phyloP scores from a whole-genome alignment of 2,888 invertebrate species.

The Pollenia angustigena region DNA sequence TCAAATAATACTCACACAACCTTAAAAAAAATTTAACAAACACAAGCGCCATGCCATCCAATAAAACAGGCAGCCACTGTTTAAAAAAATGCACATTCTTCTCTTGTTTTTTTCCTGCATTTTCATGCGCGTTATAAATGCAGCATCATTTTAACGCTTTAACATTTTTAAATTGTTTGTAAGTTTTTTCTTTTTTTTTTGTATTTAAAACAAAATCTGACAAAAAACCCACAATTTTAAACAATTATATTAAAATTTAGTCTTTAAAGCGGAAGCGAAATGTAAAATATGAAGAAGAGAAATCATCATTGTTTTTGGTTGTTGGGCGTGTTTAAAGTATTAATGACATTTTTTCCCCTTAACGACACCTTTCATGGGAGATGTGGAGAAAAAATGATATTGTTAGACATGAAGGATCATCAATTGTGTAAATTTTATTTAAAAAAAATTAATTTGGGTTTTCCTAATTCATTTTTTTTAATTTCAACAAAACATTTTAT shows the following conservation, averaged over 20 bases:
- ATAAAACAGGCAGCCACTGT: neutral
- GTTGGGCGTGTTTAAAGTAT: conserved; percentile 2
- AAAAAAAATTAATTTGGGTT: neutral
- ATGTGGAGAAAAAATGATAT: neutral
- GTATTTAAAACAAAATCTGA: neutral
- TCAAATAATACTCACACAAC: neutral
- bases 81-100: neutral
- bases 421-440: conserved; percentile 44
- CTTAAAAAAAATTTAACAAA: conserved; percentile 15
- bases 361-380: conserved; percentile 4
- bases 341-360: conserved; percentile 27
- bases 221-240: conserved; percentile 20
- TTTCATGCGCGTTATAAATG: neutral
- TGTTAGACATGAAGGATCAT: conserved; percentile 32
- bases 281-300: conserved; percentile 8
- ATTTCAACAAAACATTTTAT: conserved; percentile 48
- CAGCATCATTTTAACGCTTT: conserved; percentile 36
- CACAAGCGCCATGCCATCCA: neutral
- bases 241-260: conserved; percentile 21
- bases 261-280: conserved; percentile 58
- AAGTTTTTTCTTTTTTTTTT: conserved; percentile 8
- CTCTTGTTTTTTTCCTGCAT: neutral
- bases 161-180: conserved; percentile 41
- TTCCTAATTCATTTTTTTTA: conserved; percentile 20
- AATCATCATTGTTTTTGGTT: conserved; percentile 2